Base-by-base conservation (phyloP, 2,888 invertebrate species). In the Rhabditophanes sp. region DNA sequence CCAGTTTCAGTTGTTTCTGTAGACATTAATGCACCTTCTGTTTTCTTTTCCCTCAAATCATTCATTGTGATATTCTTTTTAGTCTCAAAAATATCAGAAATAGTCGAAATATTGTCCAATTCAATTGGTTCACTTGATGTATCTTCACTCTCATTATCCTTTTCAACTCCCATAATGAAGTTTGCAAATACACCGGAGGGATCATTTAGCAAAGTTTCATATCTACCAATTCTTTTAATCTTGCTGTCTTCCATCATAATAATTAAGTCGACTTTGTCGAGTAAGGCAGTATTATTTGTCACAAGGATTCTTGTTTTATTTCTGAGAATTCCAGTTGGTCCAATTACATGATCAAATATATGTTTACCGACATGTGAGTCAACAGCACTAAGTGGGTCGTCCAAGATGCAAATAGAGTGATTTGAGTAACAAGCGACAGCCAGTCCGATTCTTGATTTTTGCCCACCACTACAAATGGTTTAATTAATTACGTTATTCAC, bases 351-450 rank as follows among this genome's bases (percentile, higher is more conserved):
- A 8, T 48, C 48, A 17, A 29, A 29, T 11, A 93, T 85, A 65
- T 90, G 88, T 69, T 84, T 85, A 9, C 90, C 90, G 30, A 93
- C 90, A 66, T 93, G 90, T 22, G 84, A 78, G 68, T 93, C 93
- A 2, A 93, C 90, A 4, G 90, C 90, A 65, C 83, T 84, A 35
- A 76, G 66, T 2, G 93, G 93, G 73, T 96, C 93, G 65, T 96
- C 93, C 55, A 96, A 71, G 61, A 87, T 76, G 68, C 85, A 93
- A 44, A 85, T 73, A 60, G 87, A 85, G 1, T 80, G 76, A 67
- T 84, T 76, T 57, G 75, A 77, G 67, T 87, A 88, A 1, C 85
- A 84, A 2, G 87, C 84, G 47, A 87, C 74, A 0, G 88, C 87
- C 44, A 88, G 70, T 34, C 82, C 82, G 28, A 88, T 82, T 46